Evolutionary conservation across 2,113 vertebrate genomes (phyloP), one percentile per base, ranked within the genome.

Genomic region (Ranitomeya variabilis): DNA sequence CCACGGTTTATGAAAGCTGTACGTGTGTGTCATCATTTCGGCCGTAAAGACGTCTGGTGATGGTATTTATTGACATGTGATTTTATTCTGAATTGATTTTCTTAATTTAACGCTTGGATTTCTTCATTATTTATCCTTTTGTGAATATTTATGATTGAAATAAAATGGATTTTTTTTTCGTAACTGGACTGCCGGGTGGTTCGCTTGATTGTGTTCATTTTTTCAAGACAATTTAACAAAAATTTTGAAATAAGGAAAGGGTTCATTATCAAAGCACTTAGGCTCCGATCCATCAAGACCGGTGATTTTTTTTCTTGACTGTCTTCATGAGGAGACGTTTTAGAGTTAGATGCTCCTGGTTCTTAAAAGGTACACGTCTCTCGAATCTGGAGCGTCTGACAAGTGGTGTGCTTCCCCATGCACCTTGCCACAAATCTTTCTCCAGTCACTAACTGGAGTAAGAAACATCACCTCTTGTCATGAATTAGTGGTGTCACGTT

Each of bases 121-220:
- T 57, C 15, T 66, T 55, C 67, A 23, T 73, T 62, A 67, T 79
- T 84, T 74, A 84, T 79, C 60, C 71, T 84, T 31, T 85, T 87
- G 87, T 89, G 81, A 85, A 85, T 84, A 89, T 89, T 89, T 89
- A 89, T 89, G 81, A 84, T 89, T 67, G 71, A 31, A 89, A 89
- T 89, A 88, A 88, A 88, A 83, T 26, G 15, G 45, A 80, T 54
- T 88, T 57, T 31, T 31, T 57, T 76, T 88, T 88, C 51, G 12
- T 83, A 88, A 83, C 71, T 88, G 66, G 71, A 66, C 12, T 81
- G 57, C 45, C 55, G 8, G 37, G 11, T 71, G 64, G n/a, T 69
- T 54, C 71, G 11, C 7, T 55, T 55, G 66, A 23, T 21, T 84
- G 37, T 71, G 9, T 52, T 83, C n/a, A 26, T 4, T 15, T 52